phyloP scores from a whole-genome alignment of 2,113 vertebrate genomes.

The Bothrops jararaca region DNA sequence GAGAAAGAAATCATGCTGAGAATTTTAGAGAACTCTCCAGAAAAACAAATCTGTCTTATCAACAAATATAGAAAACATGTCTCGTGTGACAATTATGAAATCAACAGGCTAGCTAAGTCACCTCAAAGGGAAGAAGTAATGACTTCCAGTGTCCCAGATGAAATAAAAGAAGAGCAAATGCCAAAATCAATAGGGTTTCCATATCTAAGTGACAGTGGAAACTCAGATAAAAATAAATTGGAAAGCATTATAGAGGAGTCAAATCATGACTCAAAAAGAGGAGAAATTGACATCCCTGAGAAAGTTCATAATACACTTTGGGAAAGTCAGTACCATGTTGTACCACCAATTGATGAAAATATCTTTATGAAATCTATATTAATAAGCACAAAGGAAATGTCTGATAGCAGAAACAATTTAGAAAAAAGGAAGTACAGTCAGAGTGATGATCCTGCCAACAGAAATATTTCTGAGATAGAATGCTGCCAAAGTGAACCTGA shows the following conservation, averaged over 20 bases:
- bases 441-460: constrained; percentile 33
- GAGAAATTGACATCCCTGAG: neutral
- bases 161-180: neutral
- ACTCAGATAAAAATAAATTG: constrained; percentile 4
- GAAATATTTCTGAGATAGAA: constrained; percentile 27
- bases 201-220: constrained; percentile 35
- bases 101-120: neutral
- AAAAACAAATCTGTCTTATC: constrained; percentile 35
- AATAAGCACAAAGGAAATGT: constrained; percentile 13
- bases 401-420: neutral
- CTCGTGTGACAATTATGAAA: neutral
- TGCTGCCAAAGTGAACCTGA: constrained; percentile 27
- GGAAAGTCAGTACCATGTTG: neutral
- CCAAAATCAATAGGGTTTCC: constrained; percentile 19
- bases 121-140: neutral
- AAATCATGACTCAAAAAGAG: constrained; percentile 2
- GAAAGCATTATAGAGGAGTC: constrained; percentile 20
- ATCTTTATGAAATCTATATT: constrained; percentile 1
- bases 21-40: constrained; percentile 42
- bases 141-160: neutral
- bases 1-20: constrained; percentile 54
- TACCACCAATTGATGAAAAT: neutral
- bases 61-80: neutral
- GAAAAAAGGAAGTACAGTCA: constrained; percentile 6
- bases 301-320: neutral